Conservation (phyloP, 2,888 invertebrate species). For the Yponomeuta plumbellus region DNA sequence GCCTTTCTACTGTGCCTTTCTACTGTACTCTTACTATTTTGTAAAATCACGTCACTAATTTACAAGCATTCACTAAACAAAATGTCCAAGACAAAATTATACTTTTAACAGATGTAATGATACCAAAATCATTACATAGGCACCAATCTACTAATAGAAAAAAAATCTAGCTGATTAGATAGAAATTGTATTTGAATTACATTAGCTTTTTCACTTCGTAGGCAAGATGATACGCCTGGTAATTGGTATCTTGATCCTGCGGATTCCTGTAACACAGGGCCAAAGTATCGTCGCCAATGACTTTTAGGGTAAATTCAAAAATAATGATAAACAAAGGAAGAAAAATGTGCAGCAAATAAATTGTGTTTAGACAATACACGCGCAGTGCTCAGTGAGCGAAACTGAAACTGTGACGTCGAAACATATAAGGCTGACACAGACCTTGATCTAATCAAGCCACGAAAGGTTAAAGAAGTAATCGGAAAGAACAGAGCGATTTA, state of each 20-base stretch:
- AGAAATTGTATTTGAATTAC: slow-evolving; percentile 78
- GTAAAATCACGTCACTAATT: not conserved
- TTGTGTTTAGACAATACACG: slow-evolving; percentile 13
- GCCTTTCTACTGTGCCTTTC: slow-evolving; percentile 1
- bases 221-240: slow-evolving; percentile 99
- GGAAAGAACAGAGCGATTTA: not conserved
- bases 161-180: slow-evolving; percentile 62
- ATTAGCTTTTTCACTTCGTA: slow-evolving; percentile 99
- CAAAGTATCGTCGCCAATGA: slow-evolving; percentile 69
- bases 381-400: slow-evolving; percentile 12
- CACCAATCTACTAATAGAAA: slow-evolving; percentile 47
- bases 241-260: slow-evolving; percentile 92
- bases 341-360: slow-evolving; percentile 15
- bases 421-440: slow-evolving; percentile 16
- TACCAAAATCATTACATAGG: slow-evolving; percentile 29
- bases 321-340: not conserved
- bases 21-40: not conserved
- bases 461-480: not conserved
- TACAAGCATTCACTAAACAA: slow-evolving; percentile 9
- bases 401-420: slow-evolving; percentile 11
- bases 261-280: slow-evolving; percentile 90
- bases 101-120: slow-evolving; percentile 10
- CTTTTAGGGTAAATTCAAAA: slow-evolving; percentile 4
- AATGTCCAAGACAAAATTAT: slow-evolving; percentile 6
- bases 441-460: slow-evolving; percentile 14